Percentiles rank a stretch among this genome's conserved stretches.
Evolutionary conservation across 2,113 vertebrate species (phyloP).

Genomic region (Mesembrinibis cayennensis): DNA sequence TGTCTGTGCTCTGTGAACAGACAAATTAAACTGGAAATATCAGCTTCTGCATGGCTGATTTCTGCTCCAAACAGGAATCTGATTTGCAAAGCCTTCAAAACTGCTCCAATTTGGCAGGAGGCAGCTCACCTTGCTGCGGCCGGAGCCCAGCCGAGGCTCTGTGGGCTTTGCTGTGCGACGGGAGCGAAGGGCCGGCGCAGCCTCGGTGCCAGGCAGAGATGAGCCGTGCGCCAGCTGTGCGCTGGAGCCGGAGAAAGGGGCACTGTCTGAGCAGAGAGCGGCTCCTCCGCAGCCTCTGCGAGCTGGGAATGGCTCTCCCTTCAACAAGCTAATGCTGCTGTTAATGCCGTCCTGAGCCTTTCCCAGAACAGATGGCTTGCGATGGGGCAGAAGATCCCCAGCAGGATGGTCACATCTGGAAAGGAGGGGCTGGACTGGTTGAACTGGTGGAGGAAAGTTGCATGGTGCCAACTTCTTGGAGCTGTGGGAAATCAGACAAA

Average conservation of each 20-base stretch:
- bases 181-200: rapidly evolving
- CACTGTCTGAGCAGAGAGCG: not conserved
- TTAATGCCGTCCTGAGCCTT: not conserved
- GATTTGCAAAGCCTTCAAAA: not conserved
- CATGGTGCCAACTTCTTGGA: not conserved
- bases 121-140: not conserved
- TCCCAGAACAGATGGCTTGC: no score
- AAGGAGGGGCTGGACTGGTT: not conserved
- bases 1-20: not conserved
- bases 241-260: not conserved
- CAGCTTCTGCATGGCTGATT: not conserved
- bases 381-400: not conserved
- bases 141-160: not conserved
- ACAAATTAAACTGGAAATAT: not conserved
- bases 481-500: not conserved
- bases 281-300: not conserved
- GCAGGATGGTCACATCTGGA: not conserved
- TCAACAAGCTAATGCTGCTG: rapidly evolving
- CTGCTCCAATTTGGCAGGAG: not conserved
- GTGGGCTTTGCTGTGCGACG: not conserved
- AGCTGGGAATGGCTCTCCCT: not conserved
- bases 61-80: not conserved
- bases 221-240: not conserved
- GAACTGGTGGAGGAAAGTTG: not conserved
- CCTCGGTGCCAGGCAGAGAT: not conserved